phyloP scores from a whole-genome alignment of 2,797 vertebrate genomes.

The Anabas testudineus region DNA sequence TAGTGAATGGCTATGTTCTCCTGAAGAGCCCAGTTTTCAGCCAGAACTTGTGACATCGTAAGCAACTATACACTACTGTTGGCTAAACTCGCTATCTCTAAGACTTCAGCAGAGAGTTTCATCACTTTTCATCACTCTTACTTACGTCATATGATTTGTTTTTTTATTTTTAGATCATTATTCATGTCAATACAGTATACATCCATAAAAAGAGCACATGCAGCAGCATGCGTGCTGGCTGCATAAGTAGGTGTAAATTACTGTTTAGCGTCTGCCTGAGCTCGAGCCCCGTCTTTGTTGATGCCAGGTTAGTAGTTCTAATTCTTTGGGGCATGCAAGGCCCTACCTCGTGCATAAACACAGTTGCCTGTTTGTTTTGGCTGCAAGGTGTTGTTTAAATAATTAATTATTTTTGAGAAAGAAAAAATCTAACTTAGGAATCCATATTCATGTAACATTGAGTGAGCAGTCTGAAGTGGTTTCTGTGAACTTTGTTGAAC shows the following conservation, averaged over 20 bases:
- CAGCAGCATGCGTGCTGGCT: slow-evolving; percentile 24
- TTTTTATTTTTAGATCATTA: slow-evolving; percentile 7
- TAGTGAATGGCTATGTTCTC: background rate
- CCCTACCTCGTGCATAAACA: slow-evolving; percentile 34
- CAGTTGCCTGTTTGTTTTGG: slow-evolving; percentile 63
- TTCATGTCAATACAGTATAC: slow-evolving; percentile 9
- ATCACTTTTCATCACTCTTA: background rate
- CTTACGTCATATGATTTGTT: slow-evolving; percentile 12
- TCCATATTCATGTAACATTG: slow-evolving; percentile 66
- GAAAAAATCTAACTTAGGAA: slow-evolving; percentile 49
- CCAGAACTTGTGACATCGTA: background rate
- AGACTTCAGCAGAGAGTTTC: slow-evolving; percentile 9
- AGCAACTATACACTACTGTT: too few relatives aligned
- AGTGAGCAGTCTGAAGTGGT: slow-evolving; percentile 63
- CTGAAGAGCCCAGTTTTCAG: background rate
- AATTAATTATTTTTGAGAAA: slow-evolving; percentile 31
- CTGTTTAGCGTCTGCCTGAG: slow-evolving; percentile 26
- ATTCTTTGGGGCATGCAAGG: slow-evolving; percentile 27
- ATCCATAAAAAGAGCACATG: background rate
- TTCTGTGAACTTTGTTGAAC: slow-evolving; percentile 73
- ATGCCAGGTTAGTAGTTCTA: slow-evolving; percentile 45
- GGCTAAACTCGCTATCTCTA: background rate
- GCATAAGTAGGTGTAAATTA: slow-evolving; percentile 34
- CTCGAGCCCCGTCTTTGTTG: slow-evolving; percentile 34
- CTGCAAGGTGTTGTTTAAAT: slow-evolving; percentile 60